Evolutionary conservation across 2,888 invertebrate species (phyloP).

Genomic region (Pseudococcus jackbeardsleyi): DNA sequence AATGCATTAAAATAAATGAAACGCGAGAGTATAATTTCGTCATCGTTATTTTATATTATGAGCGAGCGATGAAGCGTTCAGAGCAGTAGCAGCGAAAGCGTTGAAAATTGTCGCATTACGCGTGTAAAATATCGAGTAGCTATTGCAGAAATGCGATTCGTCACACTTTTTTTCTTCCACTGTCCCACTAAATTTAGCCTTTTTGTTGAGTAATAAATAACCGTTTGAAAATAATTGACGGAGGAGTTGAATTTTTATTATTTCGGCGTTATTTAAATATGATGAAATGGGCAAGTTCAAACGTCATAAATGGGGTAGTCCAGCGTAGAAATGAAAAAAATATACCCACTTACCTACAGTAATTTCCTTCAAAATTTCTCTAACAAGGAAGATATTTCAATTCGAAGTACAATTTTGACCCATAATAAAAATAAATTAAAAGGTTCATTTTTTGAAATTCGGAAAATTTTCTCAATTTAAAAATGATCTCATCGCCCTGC

Average conservation of each 20-base stretch:
- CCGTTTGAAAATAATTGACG: not conserved
- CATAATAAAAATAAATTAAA: too few species aligned
- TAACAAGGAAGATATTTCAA: too few species aligned
- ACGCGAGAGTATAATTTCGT: slow-evolving; percentile 24
- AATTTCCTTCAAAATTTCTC: too few species aligned
- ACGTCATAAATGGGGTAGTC: too few species aligned
- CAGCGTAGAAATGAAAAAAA: too few species aligned
- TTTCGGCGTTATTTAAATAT: not conserved
- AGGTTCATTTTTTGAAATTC: too few species aligned
- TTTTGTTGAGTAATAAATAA: not conserved
- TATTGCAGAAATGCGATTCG: slow-evolving; percentile 1
- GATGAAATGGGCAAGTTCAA: too few species aligned
- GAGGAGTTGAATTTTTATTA: not conserved
- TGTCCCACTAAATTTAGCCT: not conserved
- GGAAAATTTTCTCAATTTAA: too few species aligned
- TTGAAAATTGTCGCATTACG: slow-evolving; percentile 64
- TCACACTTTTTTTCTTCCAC: not conserved
- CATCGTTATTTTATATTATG: slow-evolving; percentile 14
- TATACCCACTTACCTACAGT: too few species aligned
- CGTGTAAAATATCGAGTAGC: not conserved
- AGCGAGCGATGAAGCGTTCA: slow-evolving; percentile 51
- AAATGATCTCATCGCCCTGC: too few species aligned
- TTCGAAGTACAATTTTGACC: too few species aligned
- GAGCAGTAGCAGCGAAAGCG: slow-evolving; percentile 64
- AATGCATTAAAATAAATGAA: not conserved